Base-by-base conservation (phyloP, 2,113 vertebrate species). In the Silurus asotus region DNA sequence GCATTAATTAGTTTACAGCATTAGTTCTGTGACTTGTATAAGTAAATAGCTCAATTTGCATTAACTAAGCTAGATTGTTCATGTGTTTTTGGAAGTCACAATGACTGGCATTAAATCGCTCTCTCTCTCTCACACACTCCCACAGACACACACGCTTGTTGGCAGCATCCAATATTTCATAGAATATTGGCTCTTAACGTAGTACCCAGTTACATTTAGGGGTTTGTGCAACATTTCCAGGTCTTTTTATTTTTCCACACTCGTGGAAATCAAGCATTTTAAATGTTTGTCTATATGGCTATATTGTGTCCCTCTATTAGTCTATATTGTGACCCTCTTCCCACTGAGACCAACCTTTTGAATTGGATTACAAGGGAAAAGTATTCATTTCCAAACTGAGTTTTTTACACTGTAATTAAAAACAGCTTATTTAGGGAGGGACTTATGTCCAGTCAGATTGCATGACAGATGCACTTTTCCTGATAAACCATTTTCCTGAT, bases 391-490 rank as follows among this genome's bases (percentile, higher is more conserved):
- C n/a, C 28, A 37, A 37, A 37, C 11, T 69, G 13, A 5, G 65
- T 7, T 69, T 69, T 69, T 28, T 13, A 1, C 37, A 37, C 4
- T 9, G 61, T 23, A 23, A 64, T 65, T 25, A 8, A 65, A 25
- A 23, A 10, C 14, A 84, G 56, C 51, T 37, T 37, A 20, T 55
- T 64, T 4, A 37, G 20, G 69, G 51, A 19, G 70, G 13, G 72
- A 25, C 45, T 72, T 11, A 49, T n/a, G 48, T 56, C 9, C n/a
- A 78, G 28, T 61, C 61, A 53, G 58, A 75, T 49, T 25, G 5
- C 11, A 82, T 87, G 61, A 61, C 59, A 48, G 89, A 86, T 88
- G 90, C 87, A 90, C 90, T 90, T 87, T 91, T 87, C 65, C 84
- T 88, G 87, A 85, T 64, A 76, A 83, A 84, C 79, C n/a, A n/a